Conservation (phyloP, 2,797 vertebrate species). For the Naso thynnoides region DNA sequence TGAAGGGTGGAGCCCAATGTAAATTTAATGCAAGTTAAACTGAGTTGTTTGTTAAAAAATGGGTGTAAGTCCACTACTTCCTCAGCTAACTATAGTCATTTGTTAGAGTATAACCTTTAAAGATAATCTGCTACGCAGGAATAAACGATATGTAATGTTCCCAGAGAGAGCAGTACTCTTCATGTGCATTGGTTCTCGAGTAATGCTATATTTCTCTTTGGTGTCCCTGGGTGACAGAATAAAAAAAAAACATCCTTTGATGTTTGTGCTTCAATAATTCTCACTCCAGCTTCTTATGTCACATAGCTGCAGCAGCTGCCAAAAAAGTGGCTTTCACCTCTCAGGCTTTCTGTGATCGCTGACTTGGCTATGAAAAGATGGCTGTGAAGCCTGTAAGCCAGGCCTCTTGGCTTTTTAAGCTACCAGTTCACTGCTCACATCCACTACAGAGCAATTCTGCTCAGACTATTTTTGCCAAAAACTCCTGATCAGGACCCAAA, state of each 20-base stretch:
- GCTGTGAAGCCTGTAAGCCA: conserved; percentile 50
- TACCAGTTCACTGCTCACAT: conserved; percentile 50
- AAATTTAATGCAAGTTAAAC: too few relatives aligned
- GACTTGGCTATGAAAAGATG: conserved; percentile 46
- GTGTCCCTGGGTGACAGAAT: conserved; percentile 36
- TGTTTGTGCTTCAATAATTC: conserved; percentile 52
- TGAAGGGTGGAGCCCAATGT: too few relatives aligned
- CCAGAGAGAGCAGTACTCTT: background rate
- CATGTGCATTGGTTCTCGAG: conserved; percentile 9
- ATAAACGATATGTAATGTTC: too few relatives aligned
- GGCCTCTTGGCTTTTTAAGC: conserved; percentile 41
- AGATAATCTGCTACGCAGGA: too few relatives aligned
- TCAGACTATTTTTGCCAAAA: conserved; percentile 35
- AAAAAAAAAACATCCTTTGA: conserved; percentile 43
- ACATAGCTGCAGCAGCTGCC: conserved; percentile 53
- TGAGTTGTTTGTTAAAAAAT: too few relatives aligned
- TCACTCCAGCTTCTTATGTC: conserved; percentile 48
- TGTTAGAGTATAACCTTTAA: too few relatives aligned
- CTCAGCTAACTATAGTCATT: too few relatives aligned
- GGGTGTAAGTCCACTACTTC: too few relatives aligned
- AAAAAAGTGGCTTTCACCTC: conserved; percentile 53
- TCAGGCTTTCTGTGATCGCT: conserved; percentile 19
- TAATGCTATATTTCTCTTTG: conserved; percentile 21
- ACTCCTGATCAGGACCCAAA: conserved; percentile 26
- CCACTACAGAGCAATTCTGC: conserved; percentile 34